Conservation (phyloP, 2,113 vertebrate species). For the Cephalopholis sonnerati region DNA sequence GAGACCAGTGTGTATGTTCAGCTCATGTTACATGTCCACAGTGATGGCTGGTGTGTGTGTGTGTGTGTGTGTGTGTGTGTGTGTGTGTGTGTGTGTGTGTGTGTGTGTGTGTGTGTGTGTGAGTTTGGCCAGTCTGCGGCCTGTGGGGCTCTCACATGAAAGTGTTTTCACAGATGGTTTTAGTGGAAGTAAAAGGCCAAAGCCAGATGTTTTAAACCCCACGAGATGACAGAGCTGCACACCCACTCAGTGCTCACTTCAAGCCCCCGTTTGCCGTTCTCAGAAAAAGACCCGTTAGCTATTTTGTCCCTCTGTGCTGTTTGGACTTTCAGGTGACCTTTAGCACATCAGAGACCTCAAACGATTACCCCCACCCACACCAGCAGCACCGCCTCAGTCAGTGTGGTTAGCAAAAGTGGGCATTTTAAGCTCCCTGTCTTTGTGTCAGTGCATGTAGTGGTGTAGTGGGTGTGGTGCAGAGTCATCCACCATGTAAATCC, state of each 20-base stretch:
- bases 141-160: slow-evolving; percentile 40
- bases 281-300: slow-evolving; percentile 33
- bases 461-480: background rate
- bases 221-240: slow-evolving; percentile 42
- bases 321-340: slow-evolving; percentile 6
- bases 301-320: slow-evolving; percentile 14
- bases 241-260: slow-evolving; percentile 26
- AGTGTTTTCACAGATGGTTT: slow-evolving; percentile 78
- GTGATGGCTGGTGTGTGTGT: background rate
- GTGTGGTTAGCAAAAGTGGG: background rate
- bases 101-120: slow-evolving; percentile 2
- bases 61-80: slow-evolving; percentile 14
- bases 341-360: slow-evolving; percentile 12
- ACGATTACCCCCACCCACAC: background rate
- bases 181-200: slow-evolving; percentile 55
- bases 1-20: slow-evolving; percentile 22
- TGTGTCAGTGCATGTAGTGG: background rate
- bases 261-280: slow-evolving; percentile 24
- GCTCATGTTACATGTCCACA: slow-evolving; percentile 26
- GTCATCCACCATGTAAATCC: background rate
- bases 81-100: background rate
- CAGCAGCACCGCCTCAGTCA: background rate
- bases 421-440: background rate
- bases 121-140: background rate
- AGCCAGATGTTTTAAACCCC: slow-evolving; percentile 72